A percentile compares a stretch with the other conserved stretches of the same genome.
Evolutionary conservation across 2,797 vertebrate genomes (phyloP).

Genomic region (Pseudochromis fuscus): DNA sequence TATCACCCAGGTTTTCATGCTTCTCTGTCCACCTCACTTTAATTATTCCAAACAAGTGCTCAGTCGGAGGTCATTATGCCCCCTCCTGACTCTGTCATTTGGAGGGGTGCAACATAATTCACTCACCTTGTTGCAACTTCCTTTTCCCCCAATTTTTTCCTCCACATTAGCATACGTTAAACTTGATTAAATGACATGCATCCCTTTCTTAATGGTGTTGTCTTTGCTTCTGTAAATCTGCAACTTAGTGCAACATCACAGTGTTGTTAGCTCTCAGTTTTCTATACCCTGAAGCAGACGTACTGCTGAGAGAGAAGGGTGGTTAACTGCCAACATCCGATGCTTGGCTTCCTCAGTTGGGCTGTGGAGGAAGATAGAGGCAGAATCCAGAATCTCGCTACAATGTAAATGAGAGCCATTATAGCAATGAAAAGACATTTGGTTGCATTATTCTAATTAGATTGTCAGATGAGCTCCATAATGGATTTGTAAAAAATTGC

Average conservation of each 20-base stretch:
- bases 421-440: slow-evolving; percentile 51
- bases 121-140: slow-evolving; percentile 22
- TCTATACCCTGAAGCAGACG: slow-evolving; percentile 39
- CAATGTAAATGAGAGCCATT: slow-evolving; percentile 56
- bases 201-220: slow-evolving; percentile 9
- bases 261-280: slow-evolving; percentile 34
- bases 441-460: slow-evolving; percentile 61
- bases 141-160: slow-evolving; percentile 10
- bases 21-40: slow-evolving; percentile 59
- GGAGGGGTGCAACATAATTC: slow-evolving; percentile 9
- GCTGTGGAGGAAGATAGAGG: slow-evolving; percentile 37
- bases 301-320: slow-evolving; percentile 33
- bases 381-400: slow-evolving; percentile 24
- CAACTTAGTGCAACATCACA: slow-evolving; percentile 16
- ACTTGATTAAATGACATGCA: slow-evolving; percentile 11
- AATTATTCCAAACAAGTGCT: slow-evolving; percentile 68
- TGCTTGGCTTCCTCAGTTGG: slow-evolving; percentile 27
- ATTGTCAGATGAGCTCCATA: slow-evolving; percentile 41
- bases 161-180: slow-evolving; percentile 16
- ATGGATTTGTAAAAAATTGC: slow-evolving; percentile 39
- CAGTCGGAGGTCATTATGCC: slow-evolving; percentile 54
- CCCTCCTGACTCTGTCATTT: slow-evolving; percentile 24
- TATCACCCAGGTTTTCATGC: slow-evolving; percentile 45
- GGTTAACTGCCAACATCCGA: slow-evolving; percentile 35
- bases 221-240: slow-evolving; percentile 32